These are phyloP conservation scores for Andrena flavipes DNA, from an alignment of 2,888 invertebrate species.

Conservation along the genomic window DNA sequence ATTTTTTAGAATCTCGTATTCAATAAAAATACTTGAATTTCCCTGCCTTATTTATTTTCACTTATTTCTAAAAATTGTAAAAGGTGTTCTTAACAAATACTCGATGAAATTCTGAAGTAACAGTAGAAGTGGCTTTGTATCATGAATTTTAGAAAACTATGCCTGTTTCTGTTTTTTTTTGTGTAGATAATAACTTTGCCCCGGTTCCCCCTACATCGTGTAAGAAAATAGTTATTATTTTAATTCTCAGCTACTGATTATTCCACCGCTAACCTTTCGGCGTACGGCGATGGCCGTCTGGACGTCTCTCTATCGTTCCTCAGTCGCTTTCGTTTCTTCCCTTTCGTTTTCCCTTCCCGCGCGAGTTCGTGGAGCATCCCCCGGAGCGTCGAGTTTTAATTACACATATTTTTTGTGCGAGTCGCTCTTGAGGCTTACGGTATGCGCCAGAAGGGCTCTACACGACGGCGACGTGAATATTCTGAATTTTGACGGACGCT, in stretches of 20 bases:
- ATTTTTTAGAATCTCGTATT: too few relatives aligned
- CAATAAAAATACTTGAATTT: too few relatives aligned
- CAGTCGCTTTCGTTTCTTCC: slow-evolving; percentile 23
- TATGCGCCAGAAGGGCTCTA: slow-evolving; percentile 54
- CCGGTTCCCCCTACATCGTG: background rate
- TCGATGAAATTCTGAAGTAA: too few relatives aligned
- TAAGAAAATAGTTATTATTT: slow-evolving; percentile 3
- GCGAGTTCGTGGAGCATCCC: slow-evolving; percentile 57
- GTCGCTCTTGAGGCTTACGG: slow-evolving; percentile 55
- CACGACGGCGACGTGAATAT: slow-evolving; percentile 64
- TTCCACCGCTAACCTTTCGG: slow-evolving; percentile 50
- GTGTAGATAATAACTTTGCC: too few relatives aligned
- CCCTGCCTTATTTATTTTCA: too few relatives aligned
- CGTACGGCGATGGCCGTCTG: slow-evolving; percentile 34
- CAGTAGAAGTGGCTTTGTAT: too few relatives aligned
- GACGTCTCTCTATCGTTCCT: slow-evolving; percentile 41
- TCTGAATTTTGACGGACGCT: slow-evolving; percentile 64
- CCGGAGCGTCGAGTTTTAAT: slow-evolving; percentile 75
- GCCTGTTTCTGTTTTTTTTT: too few relatives aligned
- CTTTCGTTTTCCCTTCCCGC: slow-evolving; percentile 41
- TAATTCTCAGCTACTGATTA: slow-evolving; percentile 42
- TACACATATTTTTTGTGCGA: slow-evolving; percentile 74
- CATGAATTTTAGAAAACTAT: too few relatives aligned
- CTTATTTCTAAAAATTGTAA: too few relatives aligned
- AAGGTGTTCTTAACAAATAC: too few relatives aligned